Evolutionary conservation across 2,888 invertebrate species (phyloP).

Genomic region (Craniophora ligustri): DNA sequence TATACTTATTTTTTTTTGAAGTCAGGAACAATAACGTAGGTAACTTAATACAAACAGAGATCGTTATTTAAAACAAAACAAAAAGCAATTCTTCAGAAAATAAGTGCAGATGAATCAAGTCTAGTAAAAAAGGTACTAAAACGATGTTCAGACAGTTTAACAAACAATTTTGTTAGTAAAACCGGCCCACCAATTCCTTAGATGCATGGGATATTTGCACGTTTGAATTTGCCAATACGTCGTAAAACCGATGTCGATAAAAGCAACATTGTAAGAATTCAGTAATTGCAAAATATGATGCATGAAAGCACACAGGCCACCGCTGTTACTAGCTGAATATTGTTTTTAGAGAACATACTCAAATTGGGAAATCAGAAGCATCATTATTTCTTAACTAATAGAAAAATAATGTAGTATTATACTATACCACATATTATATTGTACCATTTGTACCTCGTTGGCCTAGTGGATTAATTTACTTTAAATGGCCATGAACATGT

Average conservation of each 20-base stretch:
- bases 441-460: no score
- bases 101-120: no score
- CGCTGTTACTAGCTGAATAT: conserved; percentile 5
- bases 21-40: no score
- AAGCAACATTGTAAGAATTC: conserved; percentile 38
- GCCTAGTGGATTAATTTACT: no score
- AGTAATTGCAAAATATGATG: conserved; percentile 42
- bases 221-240: conserved; percentile 19
- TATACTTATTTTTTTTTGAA: no score
- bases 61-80: no score
- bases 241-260: conserved; percentile 47
- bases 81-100: no score
- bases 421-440: not conserved
- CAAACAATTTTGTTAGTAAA: not conserved
- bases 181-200: conserved; percentile 7
- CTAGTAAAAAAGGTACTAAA: no score
- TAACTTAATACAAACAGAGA: no score
- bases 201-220: conserved; percentile 15
- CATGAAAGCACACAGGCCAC: conserved; percentile 21
- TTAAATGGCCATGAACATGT: not conserved
- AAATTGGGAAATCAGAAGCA: conserved; percentile 5
- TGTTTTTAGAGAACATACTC: conserved; percentile 3
- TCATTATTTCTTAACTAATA: no score
- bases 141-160: no score
- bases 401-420: no score